Base-by-base conservation (phyloP, 2,888 invertebrate species). In the Trissonchulus latispiculum region DNA sequence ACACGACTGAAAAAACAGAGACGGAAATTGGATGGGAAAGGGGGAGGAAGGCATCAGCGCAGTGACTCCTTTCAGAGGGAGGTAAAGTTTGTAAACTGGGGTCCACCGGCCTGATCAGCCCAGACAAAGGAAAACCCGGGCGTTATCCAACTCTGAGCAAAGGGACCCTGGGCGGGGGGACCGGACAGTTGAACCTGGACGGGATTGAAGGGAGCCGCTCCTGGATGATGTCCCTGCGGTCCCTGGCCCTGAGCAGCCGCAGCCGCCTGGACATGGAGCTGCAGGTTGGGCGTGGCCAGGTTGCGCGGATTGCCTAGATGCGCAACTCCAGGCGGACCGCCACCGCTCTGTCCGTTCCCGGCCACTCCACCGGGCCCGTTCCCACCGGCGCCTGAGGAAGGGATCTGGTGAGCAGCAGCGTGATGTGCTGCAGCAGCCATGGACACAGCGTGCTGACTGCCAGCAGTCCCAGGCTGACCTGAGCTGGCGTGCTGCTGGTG, bases 71-170 rank as follows among this genome's bases (percentile, higher is more conserved):
- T n/a, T n/a, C n/a, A n/a, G n/a, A n/a, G n/a, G n/a, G n/a, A n/a
- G n/a, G n/a, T n/a, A n/a, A n/a, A n/a, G n/a, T n/a, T n/a, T n/a
- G n/a, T 68, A 68, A 68, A 68, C 36, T 68, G 69, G 8, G 48
- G 48, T 33, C 23, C 35, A 8, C 69, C 69, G n/a, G 69, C 69
- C 28, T 68, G 69, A 68, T 68, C 69, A 2, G 69, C 29, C 69
- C 69, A 68, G 23, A 68, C 69, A 33, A 68, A 68, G n/a, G 69
- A 68, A 8, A 68, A n/a, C 8, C 69, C 69, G 36, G 69, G 69
- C 29, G 69, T 33, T 2, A 68, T 36, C 69, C 69, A 68, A 23
- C 23, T 48, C 48, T 48, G 48, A 15, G 64, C 64, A 15, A 2
- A 32, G 33, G 33, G 69, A 2, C 35, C 35, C 35, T 36, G 35